Base-by-base conservation (phyloP, 2,113 vertebrate species). In the Aramus guarauna region DNA sequence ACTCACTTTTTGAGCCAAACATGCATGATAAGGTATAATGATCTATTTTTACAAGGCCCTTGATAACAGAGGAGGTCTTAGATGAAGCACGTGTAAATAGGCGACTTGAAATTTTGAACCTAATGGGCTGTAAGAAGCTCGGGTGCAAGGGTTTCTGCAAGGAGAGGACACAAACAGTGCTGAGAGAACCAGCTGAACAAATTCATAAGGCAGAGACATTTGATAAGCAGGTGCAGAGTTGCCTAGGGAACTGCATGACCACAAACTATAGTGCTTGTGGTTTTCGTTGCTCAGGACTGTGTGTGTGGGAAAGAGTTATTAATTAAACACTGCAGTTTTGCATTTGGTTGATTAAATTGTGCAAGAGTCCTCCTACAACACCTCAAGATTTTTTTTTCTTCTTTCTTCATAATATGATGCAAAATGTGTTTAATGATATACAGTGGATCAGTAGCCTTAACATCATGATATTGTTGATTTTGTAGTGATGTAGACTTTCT, bases 301-400 rank as follows among this genome's bases (percentile, higher is more conserved):
- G 20, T 37, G 64, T 47, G 59, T 73, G 84, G 68, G 84, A 84
- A 80, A 63, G 62, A 74, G 50, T 74, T 96, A 80, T 81, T 84
- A 80, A 94, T 92, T 80, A 92, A 80, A 78, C 26, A 24, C 29
- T 50, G 47, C 55, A 77, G 60, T 36, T 94, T 77, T 95, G 73
- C 90, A 89, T 96, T 86, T 85, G 32, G 29, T 81, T 93, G 68
- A 52, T 92, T 48, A 77, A 91, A 56, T 91, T 96, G 73, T 90
- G 94, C 84, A 75, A 91, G 68, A 87, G 56, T 81, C 9, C 26
- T 89, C 55, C 64, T 77, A 48, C 17, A 89, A 41, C 13, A 69
- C 11, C 4, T 30, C 5, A 37, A 36, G 36, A 20, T 29, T 39
- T 76, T 47, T 87, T 88, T 76, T 71, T 26, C 32, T 85, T 66